Evolutionary conservation across 2,888 invertebrate genomes (phyloP).

Genomic region (Auanema sp.): DNA sequence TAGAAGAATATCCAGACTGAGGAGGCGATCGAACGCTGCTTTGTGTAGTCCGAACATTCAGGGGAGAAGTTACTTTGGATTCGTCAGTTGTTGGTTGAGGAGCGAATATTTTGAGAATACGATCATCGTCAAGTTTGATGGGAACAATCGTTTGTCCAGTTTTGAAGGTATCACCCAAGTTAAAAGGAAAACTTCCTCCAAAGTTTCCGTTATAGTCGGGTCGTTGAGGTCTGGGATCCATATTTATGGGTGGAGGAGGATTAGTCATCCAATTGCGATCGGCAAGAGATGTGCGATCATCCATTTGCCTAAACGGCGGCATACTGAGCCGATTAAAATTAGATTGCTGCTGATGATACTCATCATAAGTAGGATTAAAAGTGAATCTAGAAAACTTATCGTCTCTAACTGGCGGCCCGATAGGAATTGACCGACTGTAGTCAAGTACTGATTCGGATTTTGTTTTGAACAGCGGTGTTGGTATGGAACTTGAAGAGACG

Average conservation of each 20-base stretch:
- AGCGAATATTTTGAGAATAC: slow-evolving; percentile 4
- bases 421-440: too few species aligned
- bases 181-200: not conserved
- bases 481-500: too few species aligned
- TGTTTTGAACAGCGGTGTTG: too few species aligned
- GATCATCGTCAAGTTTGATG: slow-evolving; percentile 7
- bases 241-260: slow-evolving; percentile 33
- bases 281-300: slow-evolving; percentile 7
- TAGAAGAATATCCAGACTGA: too few species aligned
- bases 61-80: not conserved
- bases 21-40: too few species aligned
- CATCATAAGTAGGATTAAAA: too few species aligned
- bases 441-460: too few species aligned
- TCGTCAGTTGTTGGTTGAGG: not conserved
- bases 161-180: not conserved
- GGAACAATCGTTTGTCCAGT: not conserved
- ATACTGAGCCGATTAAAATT: not conserved
- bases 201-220: not conserved
- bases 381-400: too few species aligned
- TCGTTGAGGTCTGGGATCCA: slow-evolving; percentile 12
- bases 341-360: slow-evolving; percentile 9
- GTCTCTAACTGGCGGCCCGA: too few species aligned
- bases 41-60: not conserved
- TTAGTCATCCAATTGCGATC: slow-evolving; percentile 41
- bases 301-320: slow-evolving; percentile 3